A percentile compares a stretch with the other conserved stretches of the same genome.
Evolutionary conservation across 2,888 invertebrate species (phyloP).

Genomic region (Acholoe squamosa): DNA sequence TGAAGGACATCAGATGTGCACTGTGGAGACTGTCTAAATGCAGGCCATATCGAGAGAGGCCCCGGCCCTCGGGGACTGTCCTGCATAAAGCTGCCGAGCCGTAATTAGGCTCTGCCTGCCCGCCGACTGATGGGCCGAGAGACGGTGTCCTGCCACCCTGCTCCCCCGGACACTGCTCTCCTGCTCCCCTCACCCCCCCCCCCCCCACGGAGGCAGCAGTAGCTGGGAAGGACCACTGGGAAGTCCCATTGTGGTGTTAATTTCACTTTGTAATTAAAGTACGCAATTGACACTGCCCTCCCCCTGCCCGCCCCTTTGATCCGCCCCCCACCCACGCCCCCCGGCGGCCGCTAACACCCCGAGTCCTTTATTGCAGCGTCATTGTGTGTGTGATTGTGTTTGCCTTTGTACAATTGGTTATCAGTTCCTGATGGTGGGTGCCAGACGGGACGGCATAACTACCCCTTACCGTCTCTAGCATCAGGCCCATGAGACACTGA

Average conservation of each 20-base stretch:
- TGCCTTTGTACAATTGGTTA: conserved; percentile 54
- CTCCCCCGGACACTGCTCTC: background rate
- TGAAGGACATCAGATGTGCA: conserved; percentile 57
- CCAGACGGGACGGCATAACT: background rate
- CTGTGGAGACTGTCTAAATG: conserved; percentile 56
- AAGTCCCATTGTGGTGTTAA: conserved; percentile 47
- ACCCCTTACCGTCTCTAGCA: background rate
- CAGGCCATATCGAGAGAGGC: conserved; percentile 53
- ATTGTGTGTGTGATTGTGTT: conserved; percentile 57
- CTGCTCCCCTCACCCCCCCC: background rate
- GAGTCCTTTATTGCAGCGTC: background rate
- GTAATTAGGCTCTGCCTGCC: conserved; percentile 41
- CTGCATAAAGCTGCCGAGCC: conserved; percentile 31
- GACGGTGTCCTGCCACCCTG: background rate
- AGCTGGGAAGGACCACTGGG: background rate
- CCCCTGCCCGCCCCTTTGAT: conserved; percentile 43
- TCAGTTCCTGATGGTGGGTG: conserved; percentile 14
- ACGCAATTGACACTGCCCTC: conserved; percentile 50
- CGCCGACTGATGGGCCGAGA: conserved; percentile 28
- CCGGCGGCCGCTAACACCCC: background rate
- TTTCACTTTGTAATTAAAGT: conserved; percentile 56
- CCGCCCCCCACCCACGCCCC: background rate
- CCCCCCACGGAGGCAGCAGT: background rate
- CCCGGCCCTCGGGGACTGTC: conserved; percentile 20
- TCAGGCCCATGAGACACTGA: background rate